A percentile compares a stretch with the other conserved stretches of the same genome.
Evolutionary conservation across 2,113 vertebrate species (phyloP).

Genomic region (Martes martes): DNA sequence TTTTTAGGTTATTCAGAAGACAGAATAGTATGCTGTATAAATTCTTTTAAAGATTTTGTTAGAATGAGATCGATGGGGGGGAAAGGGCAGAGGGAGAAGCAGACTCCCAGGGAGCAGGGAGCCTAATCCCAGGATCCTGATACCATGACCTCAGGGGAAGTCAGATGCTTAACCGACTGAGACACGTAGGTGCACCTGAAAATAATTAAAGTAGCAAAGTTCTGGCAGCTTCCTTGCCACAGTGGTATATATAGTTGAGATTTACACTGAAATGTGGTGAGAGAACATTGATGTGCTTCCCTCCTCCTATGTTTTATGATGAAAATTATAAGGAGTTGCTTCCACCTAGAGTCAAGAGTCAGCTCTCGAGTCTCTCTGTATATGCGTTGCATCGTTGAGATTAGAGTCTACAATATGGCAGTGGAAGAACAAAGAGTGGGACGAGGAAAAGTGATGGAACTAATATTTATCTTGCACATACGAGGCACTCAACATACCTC

Average conservation of each 20-base stretch:
- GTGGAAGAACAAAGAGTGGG: not conserved
- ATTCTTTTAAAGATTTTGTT: not conserved
- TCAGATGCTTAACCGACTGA: not conserved
- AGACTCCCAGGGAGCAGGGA: not conserved
- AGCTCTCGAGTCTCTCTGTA: not conserved
- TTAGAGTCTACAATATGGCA: not conserved
- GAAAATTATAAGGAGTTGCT: not conserved
- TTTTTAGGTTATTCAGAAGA: not conserved
- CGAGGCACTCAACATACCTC: not conserved
- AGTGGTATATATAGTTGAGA: not conserved
- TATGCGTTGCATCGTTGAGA: not conserved
- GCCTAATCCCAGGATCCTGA: not conserved
- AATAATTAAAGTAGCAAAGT: not conserved
- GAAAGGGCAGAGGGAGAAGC: not conserved
- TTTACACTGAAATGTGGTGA: not conserved
- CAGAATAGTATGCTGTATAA: not conserved
- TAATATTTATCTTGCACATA: not conserved
- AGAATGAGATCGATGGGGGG: not conserved
- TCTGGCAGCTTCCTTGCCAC: not conserved
- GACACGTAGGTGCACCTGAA: not conserved
- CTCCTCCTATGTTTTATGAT: not conserved
- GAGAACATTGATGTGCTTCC: not conserved
- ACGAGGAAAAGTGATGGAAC: rapidly evolving
- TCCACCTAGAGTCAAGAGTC: not conserved
- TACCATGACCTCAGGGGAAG: not conserved